Base-by-base conservation (phyloP, 2,113 vertebrate species). In the Girardinichthys multiradiatus region DNA sequence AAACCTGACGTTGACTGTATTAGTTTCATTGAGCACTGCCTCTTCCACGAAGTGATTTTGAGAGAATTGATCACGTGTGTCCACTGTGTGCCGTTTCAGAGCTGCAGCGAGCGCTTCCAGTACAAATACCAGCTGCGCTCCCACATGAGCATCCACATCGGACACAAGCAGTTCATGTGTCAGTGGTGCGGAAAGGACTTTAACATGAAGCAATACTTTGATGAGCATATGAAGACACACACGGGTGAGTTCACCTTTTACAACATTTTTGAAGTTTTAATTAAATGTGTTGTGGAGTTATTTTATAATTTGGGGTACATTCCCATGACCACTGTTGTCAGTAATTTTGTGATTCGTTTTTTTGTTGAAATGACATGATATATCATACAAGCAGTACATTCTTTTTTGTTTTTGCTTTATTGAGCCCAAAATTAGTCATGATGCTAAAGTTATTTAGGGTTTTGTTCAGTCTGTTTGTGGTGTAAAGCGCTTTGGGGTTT, bases 191-290 rank as follows among this genome's bases (percentile, higher is more conserved):
- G 97, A 90, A 99, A 99, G 90, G 97, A 99, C 90, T 99, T 99
- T 94, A 99, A 98, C 94, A 99, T 99, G 97, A 99, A 99, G 79
- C 97, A 99, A 95, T 99, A 99, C 94, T 99, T 99, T 26, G 97
- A 98, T 9, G 97, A 98, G 78, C 97, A 98, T 95, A 98, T 98
- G 97, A 98, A 98, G 90, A 98, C 96, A 8, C 97, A 99, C 93
- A 99, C 97, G 94, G 97, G 97, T 99, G 93, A 96, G 95, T 97
- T n/a, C 95, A 95, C 24, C 17, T 29, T 28, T 28, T 27, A 21
- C 4, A 0, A 12, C 42, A n/a, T 6, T 42, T 33, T 59, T 31
- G 17, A 31, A 12, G 9, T 30, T 66, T 51, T 61, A 61, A 10
- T 13, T 45, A 17, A 6, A 19, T 7, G 42, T 1, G 4, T 26